Evolutionary conservation across 2,888 invertebrate species (phyloP).

Genomic region (Cataglyphis cursor): DNA sequence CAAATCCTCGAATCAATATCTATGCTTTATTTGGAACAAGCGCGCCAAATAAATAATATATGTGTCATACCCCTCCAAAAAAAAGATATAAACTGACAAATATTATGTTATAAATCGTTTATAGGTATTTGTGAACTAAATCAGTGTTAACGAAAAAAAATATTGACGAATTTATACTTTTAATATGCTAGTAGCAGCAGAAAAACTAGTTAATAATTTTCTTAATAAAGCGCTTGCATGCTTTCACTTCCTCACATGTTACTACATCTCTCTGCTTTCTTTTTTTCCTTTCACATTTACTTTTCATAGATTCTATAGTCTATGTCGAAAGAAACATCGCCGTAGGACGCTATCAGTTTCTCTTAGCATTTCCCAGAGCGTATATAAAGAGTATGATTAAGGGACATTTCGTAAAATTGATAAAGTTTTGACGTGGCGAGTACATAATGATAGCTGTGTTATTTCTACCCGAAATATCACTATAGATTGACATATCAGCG

Average conservation of each 20-base stretch:
- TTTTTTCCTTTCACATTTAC: slow-evolving; percentile 29
- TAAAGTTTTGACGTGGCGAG: background rate
- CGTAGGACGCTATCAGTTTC: background rate
- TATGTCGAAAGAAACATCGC: background rate
- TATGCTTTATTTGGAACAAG: slow-evolving; percentile 5
- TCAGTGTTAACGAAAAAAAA: background rate
- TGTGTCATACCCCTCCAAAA: background rate
- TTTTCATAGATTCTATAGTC: slow-evolving; percentile 32
- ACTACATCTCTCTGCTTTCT: slow-evolving; percentile 28
- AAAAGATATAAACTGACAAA: background rate
- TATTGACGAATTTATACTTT: background rate
- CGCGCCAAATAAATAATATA: background rate
- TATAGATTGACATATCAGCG: background rate
- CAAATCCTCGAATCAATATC: slow-evolving; percentile 11
- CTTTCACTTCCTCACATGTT: slow-evolving; percentile 17
- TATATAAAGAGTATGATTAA: background rate
- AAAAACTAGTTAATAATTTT: slow-evolving; percentile 7
- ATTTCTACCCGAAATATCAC: background rate
- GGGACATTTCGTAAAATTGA: background rate
- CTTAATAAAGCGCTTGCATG: background rate
- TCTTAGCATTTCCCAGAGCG: background rate
- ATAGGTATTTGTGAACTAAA: background rate
- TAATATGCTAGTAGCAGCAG: background rate
- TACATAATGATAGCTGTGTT: background rate
- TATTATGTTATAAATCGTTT: background rate